A percentile compares a stretch with the other conserved stretches of the same genome.
Evolutionary conservation across 2,113 vertebrate species (phyloP).

Genomic region (Drymodes brunneopygia): DNA sequence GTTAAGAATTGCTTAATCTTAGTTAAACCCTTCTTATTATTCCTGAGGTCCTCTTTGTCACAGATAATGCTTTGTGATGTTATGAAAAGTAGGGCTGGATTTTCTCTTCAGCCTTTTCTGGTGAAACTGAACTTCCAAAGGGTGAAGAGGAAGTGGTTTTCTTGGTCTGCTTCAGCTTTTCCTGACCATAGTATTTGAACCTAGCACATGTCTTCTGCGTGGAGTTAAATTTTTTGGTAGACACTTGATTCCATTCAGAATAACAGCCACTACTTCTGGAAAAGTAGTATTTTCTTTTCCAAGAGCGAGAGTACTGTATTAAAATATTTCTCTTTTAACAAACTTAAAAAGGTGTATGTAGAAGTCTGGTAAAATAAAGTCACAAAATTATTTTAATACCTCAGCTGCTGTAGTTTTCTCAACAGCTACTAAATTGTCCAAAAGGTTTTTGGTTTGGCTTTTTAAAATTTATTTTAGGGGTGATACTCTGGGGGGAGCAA

Average conservation of each 20-base stretch:
- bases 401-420: neutral
- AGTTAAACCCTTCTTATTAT: neutral
- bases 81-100: neutral
- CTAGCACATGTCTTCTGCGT: neutral
- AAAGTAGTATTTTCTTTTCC: neutral
- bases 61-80: neutral
- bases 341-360: neutral
- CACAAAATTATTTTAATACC: neutral
- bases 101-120: neutral
- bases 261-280: neutral
- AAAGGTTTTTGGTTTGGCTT: neutral
- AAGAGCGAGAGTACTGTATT: neutral
- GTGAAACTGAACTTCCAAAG: neutral
- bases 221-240: neutral
- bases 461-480: neutral
- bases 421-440: neutral
- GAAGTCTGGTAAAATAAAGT: neutral
- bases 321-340: neutral
- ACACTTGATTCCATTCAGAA: neutral
- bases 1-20: neutral
- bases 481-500: neutral
- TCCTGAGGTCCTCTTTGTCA: neutral
- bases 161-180: neutral
- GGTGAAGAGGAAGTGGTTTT: neutral
- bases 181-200: neutral